Evolutionary conservation across 2,113 vertebrate genomes (phyloP), one percentile per base, ranked within the genome.

Genomic region (Acrocephalus kingi): DNA sequence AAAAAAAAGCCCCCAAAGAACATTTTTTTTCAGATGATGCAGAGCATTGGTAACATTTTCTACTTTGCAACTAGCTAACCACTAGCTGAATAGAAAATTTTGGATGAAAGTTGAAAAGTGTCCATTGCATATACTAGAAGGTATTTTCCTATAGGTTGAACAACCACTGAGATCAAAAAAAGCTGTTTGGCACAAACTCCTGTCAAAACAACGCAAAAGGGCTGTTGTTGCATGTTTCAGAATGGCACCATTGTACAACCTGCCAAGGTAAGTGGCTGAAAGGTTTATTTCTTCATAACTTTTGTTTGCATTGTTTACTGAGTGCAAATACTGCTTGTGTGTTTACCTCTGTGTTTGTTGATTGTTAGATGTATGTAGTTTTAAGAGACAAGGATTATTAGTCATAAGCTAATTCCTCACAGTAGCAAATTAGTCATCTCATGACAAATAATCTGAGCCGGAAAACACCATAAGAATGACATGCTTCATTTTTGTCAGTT

Each of bases 191-290:
- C 99, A 99, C 97, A 99, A 99, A 92, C 96, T 99, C 58, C 96
- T 99, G 39, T 99, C 99, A 94, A 99, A 99, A 81, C 99, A 99
- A 97, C 98, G 99, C 69, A 99, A 99, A 96, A 97, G 99, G 95
- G 99, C 99, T 0, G 99, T 99, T 39, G 99, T 99, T 62, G 99
- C 99, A 17, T 99, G 99, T 97, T 99, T 99, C 97, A 98, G 99
- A 75, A 99, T 99, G 99, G 99, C 99, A 61, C 99, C 99, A 0
- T 98, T 99, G 62, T 99, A 99, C 96, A 99, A 99, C 94, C 97
- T 99, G 56, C 99, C 99, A 85, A 99, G 99, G 99, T 99, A 99
- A 91, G 87, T 72, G 58, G 8, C 87, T 67, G 75, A 52, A 91
- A 69, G 19, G 20, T 78, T 46, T 39, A 33, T 48, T 67, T 77